Conservation (phyloP, 1,140 invertebrate species). For the Helicorthomorpha holstii region DNA sequence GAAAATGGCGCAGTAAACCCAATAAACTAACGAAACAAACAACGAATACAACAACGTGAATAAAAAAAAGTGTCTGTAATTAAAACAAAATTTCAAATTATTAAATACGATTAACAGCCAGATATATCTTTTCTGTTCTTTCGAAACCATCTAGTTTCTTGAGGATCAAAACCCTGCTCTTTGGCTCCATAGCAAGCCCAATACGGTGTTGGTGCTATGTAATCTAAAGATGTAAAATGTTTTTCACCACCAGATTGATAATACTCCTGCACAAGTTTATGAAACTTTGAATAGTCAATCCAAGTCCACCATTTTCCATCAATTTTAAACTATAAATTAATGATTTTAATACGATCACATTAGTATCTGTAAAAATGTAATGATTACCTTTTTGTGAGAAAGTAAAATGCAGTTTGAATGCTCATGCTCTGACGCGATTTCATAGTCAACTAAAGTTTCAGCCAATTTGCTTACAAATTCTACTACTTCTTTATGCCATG, state of each 20-base stretch:
- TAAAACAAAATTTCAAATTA: too few species aligned
- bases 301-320: slow-evolving; percentile 40
- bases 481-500: slow-evolving; percentile 45
- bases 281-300: slow-evolving; percentile 43
- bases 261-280: slow-evolving; percentile 29
- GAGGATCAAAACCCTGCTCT: slow-evolving; percentile 42
- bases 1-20: too few species aligned
- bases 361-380: background rate
- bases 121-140: slow-evolving; percentile 26
- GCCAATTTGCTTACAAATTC: slow-evolving; percentile 33
- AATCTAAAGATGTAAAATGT: slow-evolving; percentile 36
- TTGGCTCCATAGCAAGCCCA: slow-evolving; percentile 39
- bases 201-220: slow-evolving; percentile 34
- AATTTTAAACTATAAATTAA: slow-evolving; percentile 29
- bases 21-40: too few species aligned
- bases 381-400: slow-evolving; percentile 34
- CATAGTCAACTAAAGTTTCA: slow-evolving; percentile 32
- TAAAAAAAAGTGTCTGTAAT: too few species aligned
- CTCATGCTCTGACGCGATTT: slow-evolving; percentile 42
- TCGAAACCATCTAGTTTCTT: slow-evolving; percentile 34
- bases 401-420: slow-evolving; percentile 46
- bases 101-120: slow-evolving; percentile 18
- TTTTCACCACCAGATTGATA: slow-evolving; percentile 21
- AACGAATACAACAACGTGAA: too few species aligned
- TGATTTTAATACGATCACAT: background rate